Conservation (phyloP, 1,140 invertebrate genomes). For the Augochlora pura region DNA sequence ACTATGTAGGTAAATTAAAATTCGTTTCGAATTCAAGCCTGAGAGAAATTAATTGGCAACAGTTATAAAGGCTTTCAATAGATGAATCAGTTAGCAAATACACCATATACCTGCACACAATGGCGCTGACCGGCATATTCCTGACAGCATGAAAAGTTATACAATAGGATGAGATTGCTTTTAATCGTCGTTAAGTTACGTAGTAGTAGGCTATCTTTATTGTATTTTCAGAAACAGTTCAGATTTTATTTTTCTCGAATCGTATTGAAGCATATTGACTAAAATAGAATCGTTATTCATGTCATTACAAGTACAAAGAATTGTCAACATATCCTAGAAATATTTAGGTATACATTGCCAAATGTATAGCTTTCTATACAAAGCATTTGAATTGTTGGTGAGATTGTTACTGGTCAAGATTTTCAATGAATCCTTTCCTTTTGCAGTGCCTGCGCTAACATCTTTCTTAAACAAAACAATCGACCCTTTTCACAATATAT, state of each 20-base stretch:
- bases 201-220: background rate
- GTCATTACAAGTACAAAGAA: background rate
- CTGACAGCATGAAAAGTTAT: constrained; percentile 82
- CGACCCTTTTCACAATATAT: no score
- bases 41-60: background rate
- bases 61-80: background rate
- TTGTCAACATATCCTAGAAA: background rate
- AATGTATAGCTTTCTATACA: no score
- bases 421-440: no score
- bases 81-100: constrained; percentile 20
- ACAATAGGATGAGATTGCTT: constrained; percentile 55
- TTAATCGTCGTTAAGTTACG: constrained; percentile 6
- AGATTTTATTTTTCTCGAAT: no score
- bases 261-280: background rate
- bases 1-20: background rate
- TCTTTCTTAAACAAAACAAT: no score
- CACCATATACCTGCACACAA: constrained; percentile 88
- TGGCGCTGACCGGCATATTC: constrained; percentile 90
- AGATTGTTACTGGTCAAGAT: no score
- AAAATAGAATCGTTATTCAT: background rate
- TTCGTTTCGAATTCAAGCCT: background rate
- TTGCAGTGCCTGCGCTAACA: no score
- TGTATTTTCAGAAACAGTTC: background rate
- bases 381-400: no score
- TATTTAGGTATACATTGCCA: background rate